Evolutionary conservation across 1,140 invertebrate genomes (phyloP), one percentile per base, ranked within the genome.

Genomic region (Drosophila trapezifrons): DNA sequence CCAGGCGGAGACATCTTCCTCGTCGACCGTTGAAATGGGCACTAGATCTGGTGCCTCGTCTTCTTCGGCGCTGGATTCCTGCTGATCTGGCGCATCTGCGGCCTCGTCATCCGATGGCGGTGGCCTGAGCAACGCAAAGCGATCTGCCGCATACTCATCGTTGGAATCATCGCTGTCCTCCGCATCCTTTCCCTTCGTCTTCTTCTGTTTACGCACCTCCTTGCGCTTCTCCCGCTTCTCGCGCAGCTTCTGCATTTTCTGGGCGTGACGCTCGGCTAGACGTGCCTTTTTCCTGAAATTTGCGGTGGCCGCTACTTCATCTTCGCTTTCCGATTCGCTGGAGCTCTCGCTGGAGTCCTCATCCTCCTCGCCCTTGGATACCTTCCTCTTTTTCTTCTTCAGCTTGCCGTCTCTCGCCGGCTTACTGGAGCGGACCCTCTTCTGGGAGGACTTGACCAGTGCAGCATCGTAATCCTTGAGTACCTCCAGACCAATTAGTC

Each of bases 1-100:
- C 98, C 98, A 99, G 0, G 94, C 80, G 9, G 72, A 67, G n/a
- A 91, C 70, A 20, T 91, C 82, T 15, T 80, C 64, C 10, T 13
- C 47, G 8, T 55, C 32, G 0, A 20, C 49, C 2, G 9, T 40
- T 12, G 56, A 13, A 0, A 38, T 32, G 4, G 80, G 17, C 20
- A 80, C 73, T 4, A 80, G 52, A 18, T 78, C 25, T 5, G 80
- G 63, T 0, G 40, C 79, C 40, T 83, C 37, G 8, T 82, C 63
- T n/a, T 82, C 66, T 4, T 69, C 70, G 29, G 8, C 29, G 32
- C 63, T 38, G 12, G 58, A 58, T 9, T 20, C 60, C 7, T 27
- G 29, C 4, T 20, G 22, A 22, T 54, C 42, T 3, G n/a, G 58
- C 7, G 32, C 27, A 2, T 43, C 40, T 15, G 10, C 62, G n/a